phyloP scores from a whole-genome alignment of 2,888 invertebrate species.

The Leucophenga montana region DNA sequence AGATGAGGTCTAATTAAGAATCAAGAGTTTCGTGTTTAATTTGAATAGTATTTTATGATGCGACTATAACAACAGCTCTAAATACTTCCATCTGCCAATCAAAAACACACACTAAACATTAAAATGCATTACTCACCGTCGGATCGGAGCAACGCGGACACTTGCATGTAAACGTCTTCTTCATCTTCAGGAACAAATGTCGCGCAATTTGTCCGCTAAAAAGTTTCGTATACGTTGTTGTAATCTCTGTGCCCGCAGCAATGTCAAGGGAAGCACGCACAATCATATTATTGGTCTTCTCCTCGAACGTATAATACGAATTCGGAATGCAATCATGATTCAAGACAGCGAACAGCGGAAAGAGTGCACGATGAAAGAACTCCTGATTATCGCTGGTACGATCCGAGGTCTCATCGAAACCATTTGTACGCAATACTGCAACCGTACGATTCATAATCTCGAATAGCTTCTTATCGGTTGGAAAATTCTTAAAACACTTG shows the following conservation, averaged over 20 bases:
- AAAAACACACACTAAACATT: too few relatives aligned
- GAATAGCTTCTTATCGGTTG: conserved; percentile 67
- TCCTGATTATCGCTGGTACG: conserved; percentile 65
- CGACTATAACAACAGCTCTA: too few relatives aligned
- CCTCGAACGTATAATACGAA: conserved; percentile 80
- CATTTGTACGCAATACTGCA: conserved; percentile 71
- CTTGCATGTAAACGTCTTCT: conserved; percentile 81
- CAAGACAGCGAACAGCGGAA: conserved; percentile 80
- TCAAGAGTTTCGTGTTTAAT: too few relatives aligned
- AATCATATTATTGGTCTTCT: conserved; percentile 76
- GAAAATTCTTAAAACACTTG: conserved; percentile 69
- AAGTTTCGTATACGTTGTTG: conserved; percentile 81
- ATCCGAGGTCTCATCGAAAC: conserved; percentile 70
- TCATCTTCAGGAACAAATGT: conserved; percentile 77
- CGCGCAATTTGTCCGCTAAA: conserved; percentile 81
- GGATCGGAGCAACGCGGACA: conserved; percentile 82
- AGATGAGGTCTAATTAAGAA: too few relatives aligned
- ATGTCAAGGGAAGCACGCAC: conserved; percentile 78
- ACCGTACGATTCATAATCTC: conserved; percentile 71
- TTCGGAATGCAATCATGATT: conserved; percentile 84
- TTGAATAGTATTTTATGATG: too few relatives aligned
- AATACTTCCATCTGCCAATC: too few relatives aligned
- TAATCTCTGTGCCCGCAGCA: conserved; percentile 79
- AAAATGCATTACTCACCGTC: conserved; percentile 75
- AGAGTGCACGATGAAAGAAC: conserved; percentile 77